A percentile compares a stretch with the other conserved stretches of the same genome.
These are phyloP conservation scores for Drosophila nikananu DNA, from an alignment of 1,140 invertebrate genomes.

Conservation along the genomic window DNA sequence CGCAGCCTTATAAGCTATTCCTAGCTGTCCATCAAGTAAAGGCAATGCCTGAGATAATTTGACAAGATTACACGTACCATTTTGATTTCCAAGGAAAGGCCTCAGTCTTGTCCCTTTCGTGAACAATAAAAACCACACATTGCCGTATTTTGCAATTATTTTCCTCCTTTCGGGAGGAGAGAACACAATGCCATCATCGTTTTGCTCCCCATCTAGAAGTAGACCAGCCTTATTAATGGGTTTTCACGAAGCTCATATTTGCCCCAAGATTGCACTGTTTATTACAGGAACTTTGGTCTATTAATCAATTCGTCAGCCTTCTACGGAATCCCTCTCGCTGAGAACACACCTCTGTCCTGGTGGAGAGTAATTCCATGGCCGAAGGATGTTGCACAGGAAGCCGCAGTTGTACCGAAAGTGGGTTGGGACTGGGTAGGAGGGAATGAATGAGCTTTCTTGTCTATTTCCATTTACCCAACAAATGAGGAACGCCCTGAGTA, in stretches of 20 bases:
- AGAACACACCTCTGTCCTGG: not conserved
- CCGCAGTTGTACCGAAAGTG: slow-evolving; percentile 47
- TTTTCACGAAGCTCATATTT: slow-evolving; percentile 21
- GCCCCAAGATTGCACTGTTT: slow-evolving; percentile 27
- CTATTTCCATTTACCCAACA: slow-evolving; percentile 19
- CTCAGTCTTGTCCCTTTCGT: too few relatives aligned
- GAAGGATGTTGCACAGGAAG: too few relatives aligned
- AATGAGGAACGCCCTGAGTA: slow-evolving; percentile 2
- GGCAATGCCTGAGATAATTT: too few relatives aligned
- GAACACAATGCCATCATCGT: slow-evolving; percentile 35
- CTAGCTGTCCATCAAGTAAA: too few relatives aligned
- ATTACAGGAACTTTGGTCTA: slow-evolving; percentile 38
- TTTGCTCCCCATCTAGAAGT: slow-evolving; percentile 5
- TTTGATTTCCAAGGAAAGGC: too few relatives aligned
- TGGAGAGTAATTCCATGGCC: slow-evolving; percentile 56
- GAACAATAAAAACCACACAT: not conserved
- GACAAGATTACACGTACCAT: too few relatives aligned
- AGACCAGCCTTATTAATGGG: slow-evolving; percentile 27
- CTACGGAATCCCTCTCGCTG: not conserved
- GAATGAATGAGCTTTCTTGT: slow-evolving; percentile 46
- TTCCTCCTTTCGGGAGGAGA: not conserved
- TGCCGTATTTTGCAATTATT: slow-evolving; percentile 35
- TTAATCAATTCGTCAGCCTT: slow-evolving; percentile 52
- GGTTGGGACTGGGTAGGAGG: not conserved
- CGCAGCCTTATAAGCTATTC: too few relatives aligned